Conservation (phyloP, 2,888 invertebrate genomes). For the Drosophila neutralis region DNA sequence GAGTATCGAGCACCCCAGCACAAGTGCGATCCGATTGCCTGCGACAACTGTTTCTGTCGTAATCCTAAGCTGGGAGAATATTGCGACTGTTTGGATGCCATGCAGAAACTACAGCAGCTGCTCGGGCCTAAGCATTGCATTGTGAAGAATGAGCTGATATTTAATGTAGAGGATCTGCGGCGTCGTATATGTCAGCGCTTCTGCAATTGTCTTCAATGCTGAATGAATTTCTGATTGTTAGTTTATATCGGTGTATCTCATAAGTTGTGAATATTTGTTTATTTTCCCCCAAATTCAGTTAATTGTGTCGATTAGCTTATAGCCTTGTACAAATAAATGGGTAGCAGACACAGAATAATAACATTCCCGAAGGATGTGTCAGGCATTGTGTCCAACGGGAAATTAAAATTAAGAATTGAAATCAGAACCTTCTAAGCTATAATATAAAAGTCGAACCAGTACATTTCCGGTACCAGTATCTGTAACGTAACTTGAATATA, state of each 20-base stretch:
- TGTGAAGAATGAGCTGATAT: slow-evolving; percentile 28
- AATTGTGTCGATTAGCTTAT: neutral
- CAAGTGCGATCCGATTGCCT: slow-evolving; percentile 36
- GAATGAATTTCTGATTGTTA: neutral
- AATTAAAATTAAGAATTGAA: neutral
- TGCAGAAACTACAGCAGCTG: slow-evolving; percentile 50
- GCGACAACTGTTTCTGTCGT: slow-evolving; percentile 28
- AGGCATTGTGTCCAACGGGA: neutral
- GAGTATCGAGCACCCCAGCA: slow-evolving; percentile 23
- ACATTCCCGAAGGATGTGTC: neutral
- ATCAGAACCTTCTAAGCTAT: neutral
- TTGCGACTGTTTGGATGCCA: slow-evolving; percentile 55
- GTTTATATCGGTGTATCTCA: neutral
- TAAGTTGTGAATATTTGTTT: neutral
- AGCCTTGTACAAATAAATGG: neutral
- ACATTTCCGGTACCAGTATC: too few relatives aligned
- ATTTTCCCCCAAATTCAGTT: neutral
- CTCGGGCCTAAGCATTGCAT: slow-evolving; percentile 37
- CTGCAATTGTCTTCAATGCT: slow-evolving; percentile 49
- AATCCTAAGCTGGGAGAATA: slow-evolving; percentile 42
- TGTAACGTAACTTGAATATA: too few relatives aligned
- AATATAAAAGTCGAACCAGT: too few relatives aligned
- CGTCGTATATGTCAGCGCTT: slow-evolving; percentile 47
- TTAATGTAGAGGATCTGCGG: slow-evolving; percentile 47
- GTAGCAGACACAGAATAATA: neutral